Conservation (phyloP, 64 coral and sea anemone genomes). For the Montipora foliosa region DNA sequence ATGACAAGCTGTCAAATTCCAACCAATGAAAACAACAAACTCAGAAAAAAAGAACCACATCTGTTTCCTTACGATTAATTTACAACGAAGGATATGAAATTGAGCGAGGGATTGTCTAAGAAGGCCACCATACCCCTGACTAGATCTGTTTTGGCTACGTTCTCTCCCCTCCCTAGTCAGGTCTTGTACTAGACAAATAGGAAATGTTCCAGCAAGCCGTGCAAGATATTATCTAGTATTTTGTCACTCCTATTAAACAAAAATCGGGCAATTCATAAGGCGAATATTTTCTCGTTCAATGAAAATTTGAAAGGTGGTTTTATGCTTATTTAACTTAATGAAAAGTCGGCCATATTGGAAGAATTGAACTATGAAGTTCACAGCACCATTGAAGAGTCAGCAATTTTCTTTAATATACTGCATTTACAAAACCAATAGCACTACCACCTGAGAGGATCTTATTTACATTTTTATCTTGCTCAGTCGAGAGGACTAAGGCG, state of each 20-base stretch:
- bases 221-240: not conserved
- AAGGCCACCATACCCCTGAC: not conserved
- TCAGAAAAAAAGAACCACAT: constrained; percentile 19
- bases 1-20: constrained; percentile 49
- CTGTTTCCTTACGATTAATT: constrained; percentile 76
- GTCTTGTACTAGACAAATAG: not conserved
- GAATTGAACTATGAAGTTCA: not conserved
- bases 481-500: constrained; percentile 8
- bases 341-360: not conserved
- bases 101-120: not conserved
- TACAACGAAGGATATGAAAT: constrained; percentile 47
- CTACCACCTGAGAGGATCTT: not conserved
- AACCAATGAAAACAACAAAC: constrained; percentile 24
- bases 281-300: not conserved
- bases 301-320: no score
- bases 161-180: not conserved
- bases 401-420: not conserved
- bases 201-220: not conserved
- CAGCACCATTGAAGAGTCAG: not conserved
- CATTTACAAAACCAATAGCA: not conserved
- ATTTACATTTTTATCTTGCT: constrained; percentile 1
- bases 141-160: not conserved
- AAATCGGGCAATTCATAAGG: not conserved
- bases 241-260: not conserved
- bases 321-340: no score